Percentiles rank a stretch among this genome's conserved stretches.
Conservation (phyloP, 35 echinoderm and acorn worm species). For the Anneissia japonica region DNA sequence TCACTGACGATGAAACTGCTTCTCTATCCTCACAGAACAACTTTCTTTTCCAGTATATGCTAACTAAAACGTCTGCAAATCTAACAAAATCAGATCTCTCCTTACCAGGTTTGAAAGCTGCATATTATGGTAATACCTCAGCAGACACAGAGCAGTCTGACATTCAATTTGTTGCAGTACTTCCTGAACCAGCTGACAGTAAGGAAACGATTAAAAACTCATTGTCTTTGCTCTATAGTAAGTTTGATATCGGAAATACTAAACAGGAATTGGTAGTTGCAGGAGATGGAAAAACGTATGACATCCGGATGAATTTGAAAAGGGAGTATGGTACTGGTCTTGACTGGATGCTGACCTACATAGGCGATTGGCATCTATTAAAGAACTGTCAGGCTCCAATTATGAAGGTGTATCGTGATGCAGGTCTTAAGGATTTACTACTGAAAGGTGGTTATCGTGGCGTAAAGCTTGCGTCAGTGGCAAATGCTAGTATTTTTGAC, state of each 20-base stretch:
- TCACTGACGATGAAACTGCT: neutral
- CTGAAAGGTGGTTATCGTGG: neutral
- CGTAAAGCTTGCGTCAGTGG: neutral
- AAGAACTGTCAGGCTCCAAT: slow-evolving; percentile 69
- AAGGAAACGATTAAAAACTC: slow-evolving; percentile 31
- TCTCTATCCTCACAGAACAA: neutral
- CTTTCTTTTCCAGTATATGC: slow-evolving; percentile 7
- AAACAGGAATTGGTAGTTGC: slow-evolving; percentile 47
- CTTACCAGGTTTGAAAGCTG: slow-evolving; percentile 33
- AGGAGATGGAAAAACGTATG: slow-evolving; percentile 58
- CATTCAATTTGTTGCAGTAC: slow-evolving; percentile 30
- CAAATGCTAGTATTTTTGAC: slow-evolving; percentile 5
- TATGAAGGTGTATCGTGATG: slow-evolving; percentile 63
- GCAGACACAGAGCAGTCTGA: slow-evolving; percentile 14
- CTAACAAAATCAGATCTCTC: slow-evolving; percentile 4
- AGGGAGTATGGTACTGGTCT: slow-evolving; percentile 34
- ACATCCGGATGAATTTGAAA: slow-evolving; percentile 43
- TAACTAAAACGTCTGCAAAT: neutral
- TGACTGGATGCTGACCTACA: slow-evolving; percentile 61
- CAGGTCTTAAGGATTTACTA: slow-evolving; percentile 58
- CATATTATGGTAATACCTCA: no score
- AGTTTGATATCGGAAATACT: slow-evolving; percentile 22
- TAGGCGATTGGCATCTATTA: slow-evolving; percentile 83
- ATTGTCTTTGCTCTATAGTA: slow-evolving; percentile 13
- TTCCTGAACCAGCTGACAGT: slow-evolving; percentile 40